Evolutionary conservation across 23 tunicate genomes (phyloP).

Genomic region (Phallusia fumigata): DNA sequence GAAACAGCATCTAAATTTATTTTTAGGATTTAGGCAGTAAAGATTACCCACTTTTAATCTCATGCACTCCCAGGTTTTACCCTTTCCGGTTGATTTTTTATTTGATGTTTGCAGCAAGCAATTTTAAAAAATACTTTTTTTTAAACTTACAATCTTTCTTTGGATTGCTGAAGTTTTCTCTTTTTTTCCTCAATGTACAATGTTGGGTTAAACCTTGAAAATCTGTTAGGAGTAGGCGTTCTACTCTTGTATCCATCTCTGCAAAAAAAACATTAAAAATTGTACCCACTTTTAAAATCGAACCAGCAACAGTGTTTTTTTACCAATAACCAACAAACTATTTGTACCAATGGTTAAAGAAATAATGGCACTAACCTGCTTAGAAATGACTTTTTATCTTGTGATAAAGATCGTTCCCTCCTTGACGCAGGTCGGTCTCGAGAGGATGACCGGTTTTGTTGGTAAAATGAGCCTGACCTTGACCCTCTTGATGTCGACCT

Average conservation of each 20-base stretch:
- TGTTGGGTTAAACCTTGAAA: constrained; percentile 74
- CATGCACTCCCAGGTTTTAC: no score
- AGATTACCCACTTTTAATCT: no score
- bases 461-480: constrained; percentile 35
- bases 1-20: no score
- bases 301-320: no score
- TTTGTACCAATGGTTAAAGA: neutral
- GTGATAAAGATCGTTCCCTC: constrained; percentile 45
- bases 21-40: no score
- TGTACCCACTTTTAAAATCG: no score
- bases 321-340: no score
- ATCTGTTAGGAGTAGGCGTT: constrained; percentile 77
- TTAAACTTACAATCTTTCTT: constrained; percentile 75
- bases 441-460: constrained; percentile 28
- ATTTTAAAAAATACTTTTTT: neutral
- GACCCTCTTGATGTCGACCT: constrained; percentile 50
- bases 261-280: constrained; percentile 23
- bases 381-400: constrained; percentile 16
- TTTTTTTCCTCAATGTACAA: constrained; percentile 73
- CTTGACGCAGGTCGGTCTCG: constrained; percentile 35
- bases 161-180: constrained; percentile 63
- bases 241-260: constrained; percentile 46
- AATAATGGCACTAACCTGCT: neutral
- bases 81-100: no score
- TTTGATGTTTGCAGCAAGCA: no score